Evolutionary conservation across 1,140 invertebrate species (phyloP).

Genomic region (Anoplophora glabripennis): DNA sequence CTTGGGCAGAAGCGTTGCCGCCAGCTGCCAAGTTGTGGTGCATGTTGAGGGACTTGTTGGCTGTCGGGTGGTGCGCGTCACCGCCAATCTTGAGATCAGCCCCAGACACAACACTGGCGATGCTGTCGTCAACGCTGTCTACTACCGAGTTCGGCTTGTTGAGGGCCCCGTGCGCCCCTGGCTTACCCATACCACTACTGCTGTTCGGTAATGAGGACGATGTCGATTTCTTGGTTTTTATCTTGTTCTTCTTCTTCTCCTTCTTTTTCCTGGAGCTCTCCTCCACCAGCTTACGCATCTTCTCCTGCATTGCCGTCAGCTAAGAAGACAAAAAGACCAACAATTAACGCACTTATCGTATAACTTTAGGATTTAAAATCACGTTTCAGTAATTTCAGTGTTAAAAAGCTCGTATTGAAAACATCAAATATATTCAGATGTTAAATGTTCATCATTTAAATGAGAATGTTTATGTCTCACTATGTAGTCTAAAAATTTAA

Average conservation of each 20-base stretch:
- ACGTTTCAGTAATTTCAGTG: not conserved
- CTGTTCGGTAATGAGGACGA: conserved; percentile 44
- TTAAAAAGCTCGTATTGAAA: conserved; percentile 18
- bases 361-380: not conserved
- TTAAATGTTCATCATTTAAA: conserved; percentile 8
- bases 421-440: conserved; percentile 4
- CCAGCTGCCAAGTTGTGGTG: conserved; percentile 46
- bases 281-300: conserved; percentile 84
- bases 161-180: conserved; percentile 53
- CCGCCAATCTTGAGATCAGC: conserved; percentile 55
- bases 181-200: conserved; percentile 48
- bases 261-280: conserved; percentile 77
- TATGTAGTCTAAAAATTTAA: not conserved
- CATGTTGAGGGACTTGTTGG: conserved; percentile 41
- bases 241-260: conserved; percentile 73
- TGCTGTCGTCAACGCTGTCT: conserved; percentile 58
- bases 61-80: conserved; percentile 50
- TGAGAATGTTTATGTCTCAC: not conserved
- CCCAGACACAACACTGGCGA: conserved; percentile 54
- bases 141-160: conserved; percentile 53
- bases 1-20: conserved; percentile 45
- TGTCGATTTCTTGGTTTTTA: conserved; percentile 57
- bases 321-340: conserved; percentile 48
- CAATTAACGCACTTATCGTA: not conserved
- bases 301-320: conserved; percentile 86